Evolutionary conservation across 2,888 invertebrate species (phyloP), one percentile per base, ranked within the genome.

Genomic region (Catocala nupta): DNA sequence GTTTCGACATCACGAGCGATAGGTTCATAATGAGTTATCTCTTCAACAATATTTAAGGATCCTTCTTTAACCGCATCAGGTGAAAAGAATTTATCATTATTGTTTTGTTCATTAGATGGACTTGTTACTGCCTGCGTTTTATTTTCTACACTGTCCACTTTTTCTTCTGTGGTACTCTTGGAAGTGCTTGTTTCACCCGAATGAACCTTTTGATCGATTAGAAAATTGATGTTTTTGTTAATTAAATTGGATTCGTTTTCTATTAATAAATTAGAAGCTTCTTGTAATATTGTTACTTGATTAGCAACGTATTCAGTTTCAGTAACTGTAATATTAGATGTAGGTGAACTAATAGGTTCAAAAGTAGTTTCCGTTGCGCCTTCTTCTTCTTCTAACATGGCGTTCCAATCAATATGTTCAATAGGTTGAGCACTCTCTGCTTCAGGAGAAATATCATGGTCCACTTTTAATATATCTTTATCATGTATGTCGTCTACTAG

Each of bases 341-440:
- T 77, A 10, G 81, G 70, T 68, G 86, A 74, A 48, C 51, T 71
- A 36, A 87, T 81, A 57, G 84, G 79, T 70, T 89, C 85, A 53
- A 83, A 68, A 47, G 78, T 70, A 4, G 83, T 80, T 55, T 87
- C 83, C 10, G 82, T 63, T 62, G 84, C 68, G 43, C 77, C 81
- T 80, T 92, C 90, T 79, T 94, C 91, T 79, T 91, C 92, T 67
- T 88, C 90, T 70, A 93, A 85, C 70, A 94, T 81, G 43, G 87
- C 83, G 70, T 93, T 93, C 93, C 93, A 94, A 71, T 94, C 93
- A 73, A 93, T 81, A 12, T 88, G 88, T 63, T 88, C 92, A 65
- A 91, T 80, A 34, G 88, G 85, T 50, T 87, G 81, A 44, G 85
- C 52, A 59, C 75, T 81, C 68, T 80, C 82, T 13, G 65, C 63